These are phyloP conservation scores for Dasyornis broadbenti DNA, from an alignment of 2,113 vertebrate species.

Conservation along the genomic window DNA sequence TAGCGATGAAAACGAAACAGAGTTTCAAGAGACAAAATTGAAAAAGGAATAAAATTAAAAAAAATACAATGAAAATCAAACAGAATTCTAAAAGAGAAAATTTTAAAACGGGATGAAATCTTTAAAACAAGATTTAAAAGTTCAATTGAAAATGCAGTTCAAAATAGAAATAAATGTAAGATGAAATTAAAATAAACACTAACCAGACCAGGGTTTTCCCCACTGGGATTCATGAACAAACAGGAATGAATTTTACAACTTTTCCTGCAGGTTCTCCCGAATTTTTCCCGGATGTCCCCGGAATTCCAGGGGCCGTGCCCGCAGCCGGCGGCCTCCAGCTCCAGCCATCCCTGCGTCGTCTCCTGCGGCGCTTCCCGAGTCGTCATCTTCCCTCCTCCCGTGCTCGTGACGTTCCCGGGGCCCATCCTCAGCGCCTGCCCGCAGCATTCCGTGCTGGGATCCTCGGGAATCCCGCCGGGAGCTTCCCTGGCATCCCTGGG, in stretches of 20 bases:
- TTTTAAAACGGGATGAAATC: fast-evolving
- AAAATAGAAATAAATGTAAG: neutral
- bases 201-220: too few relatives aligned
- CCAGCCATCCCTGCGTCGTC: neutral
- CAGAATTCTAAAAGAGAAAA: neutral
- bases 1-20: too few relatives aligned
- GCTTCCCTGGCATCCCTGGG: too few relatives aligned
- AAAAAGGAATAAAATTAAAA: neutral
- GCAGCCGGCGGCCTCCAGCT: neutral
- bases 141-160: neutral
- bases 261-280: neutral
- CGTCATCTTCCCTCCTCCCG: slow-evolving; percentile 20
- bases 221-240: fast-evolving
- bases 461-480: too few relatives aligned
- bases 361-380: neutral
- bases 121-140: too few relatives aligned
- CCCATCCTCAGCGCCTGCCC: slow-evolving; percentile 13
- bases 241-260: fast-evolving
- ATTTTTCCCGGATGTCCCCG: neutral
- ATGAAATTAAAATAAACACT: neutral
- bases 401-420: neutral
- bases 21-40: neutral
- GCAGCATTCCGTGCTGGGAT: neutral
- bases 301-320: neutral
- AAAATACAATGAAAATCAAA: too few relatives aligned